Conservation (phyloP, 2,113 vertebrate species). For the Dolichallabes microphthalmus region DNA sequence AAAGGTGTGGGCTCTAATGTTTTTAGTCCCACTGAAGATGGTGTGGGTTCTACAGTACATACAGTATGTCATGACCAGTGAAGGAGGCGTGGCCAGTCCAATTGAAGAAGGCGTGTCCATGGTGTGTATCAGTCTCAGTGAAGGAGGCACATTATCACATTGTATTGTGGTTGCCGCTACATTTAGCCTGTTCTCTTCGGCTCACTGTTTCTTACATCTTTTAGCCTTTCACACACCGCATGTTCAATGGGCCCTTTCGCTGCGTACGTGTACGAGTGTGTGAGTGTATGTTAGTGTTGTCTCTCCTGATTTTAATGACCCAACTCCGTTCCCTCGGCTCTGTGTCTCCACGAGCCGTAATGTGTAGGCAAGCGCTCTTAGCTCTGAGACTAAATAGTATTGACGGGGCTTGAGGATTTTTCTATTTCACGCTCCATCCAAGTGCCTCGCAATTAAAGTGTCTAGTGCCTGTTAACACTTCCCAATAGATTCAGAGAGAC, state of each 20-base stretch:
- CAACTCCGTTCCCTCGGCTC: background rate
- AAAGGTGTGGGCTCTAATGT: too few species aligned
- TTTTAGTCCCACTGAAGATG: too few species aligned
- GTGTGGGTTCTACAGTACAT: too few species aligned
- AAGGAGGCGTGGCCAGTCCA: too few species aligned
- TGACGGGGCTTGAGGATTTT: slow-evolving; percentile 60
- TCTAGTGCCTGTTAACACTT: slow-evolving; percentile 53
- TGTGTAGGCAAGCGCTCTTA: slow-evolving; percentile 50
- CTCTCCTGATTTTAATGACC: slow-evolving; percentile 9
- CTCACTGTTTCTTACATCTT: slow-evolving; percentile 2
- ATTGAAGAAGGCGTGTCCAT: too few species aligned
- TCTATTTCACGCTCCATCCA: slow-evolving; percentile 63
- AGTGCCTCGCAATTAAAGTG: slow-evolving; percentile 61
- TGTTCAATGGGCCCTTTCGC: background rate
- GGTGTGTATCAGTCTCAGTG: background rate
- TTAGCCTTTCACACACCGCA: background rate
- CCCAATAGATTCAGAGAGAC: slow-evolving; percentile 53
- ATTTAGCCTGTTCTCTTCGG: background rate
- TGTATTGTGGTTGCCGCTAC: background rate
- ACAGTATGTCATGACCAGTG: too few species aligned
- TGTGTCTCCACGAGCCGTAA: slow-evolving; percentile 3
- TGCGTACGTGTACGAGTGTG: background rate
- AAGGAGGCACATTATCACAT: background rate
- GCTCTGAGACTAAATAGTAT: slow-evolving; percentile 58
- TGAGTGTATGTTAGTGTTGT: background rate